Evolutionary conservation across 2,797 vertebrate genomes (phyloP).

Genomic region (Pagetopsis macropterus): DNA sequence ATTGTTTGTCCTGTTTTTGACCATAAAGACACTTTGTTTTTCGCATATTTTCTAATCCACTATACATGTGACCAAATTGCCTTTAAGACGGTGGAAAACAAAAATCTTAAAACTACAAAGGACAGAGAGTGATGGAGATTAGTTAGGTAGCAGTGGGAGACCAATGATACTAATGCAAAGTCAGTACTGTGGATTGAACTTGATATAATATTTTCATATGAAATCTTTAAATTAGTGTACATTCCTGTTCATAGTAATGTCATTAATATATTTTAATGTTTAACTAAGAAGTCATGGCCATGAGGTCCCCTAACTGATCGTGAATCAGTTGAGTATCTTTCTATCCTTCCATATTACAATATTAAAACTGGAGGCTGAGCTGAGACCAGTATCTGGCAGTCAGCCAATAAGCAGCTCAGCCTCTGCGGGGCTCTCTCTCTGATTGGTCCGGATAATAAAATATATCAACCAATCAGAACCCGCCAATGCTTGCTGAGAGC

Average conservation of each 20-base stretch:
- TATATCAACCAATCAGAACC: constrained; percentile 68
- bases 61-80: no score
- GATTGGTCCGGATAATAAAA: constrained; percentile 63
- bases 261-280: no score
- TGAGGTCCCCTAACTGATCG: not conserved
- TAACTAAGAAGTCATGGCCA: not conserved
- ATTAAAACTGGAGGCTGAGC: constrained; percentile 13
- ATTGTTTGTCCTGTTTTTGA: not conserved
- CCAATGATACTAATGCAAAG: no score
- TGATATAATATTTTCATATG: no score
- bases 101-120: no score
- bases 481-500: constrained; percentile 57
- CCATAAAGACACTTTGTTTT: not conserved
- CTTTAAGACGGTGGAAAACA: no score
- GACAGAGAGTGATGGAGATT: no score
- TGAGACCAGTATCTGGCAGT: constrained; percentile 20
- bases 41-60: not conserved
- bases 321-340: constrained; percentile 21
- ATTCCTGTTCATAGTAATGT: not conserved
- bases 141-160: no score
- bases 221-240: not conserved
- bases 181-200: no score
- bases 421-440: not conserved
- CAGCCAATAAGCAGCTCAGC: not conserved
- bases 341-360: not conserved